A percentile compares a stretch with the other conserved stretches of the same genome.
Evolutionary conservation across 2,113 vertebrate species (phyloP).

Genomic region (Garra rufa): DNA sequence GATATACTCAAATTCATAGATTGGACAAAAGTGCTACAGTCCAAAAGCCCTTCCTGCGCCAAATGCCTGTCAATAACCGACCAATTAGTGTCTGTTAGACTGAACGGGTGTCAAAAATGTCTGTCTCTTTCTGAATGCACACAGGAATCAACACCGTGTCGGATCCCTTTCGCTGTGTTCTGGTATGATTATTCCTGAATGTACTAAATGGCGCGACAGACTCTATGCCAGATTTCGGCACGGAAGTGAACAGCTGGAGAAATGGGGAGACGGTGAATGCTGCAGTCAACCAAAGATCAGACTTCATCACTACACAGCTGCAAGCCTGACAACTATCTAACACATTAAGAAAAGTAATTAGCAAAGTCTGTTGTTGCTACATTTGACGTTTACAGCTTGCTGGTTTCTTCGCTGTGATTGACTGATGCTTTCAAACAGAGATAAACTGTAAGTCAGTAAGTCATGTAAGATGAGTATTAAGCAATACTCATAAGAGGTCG

Average conservation of each 20-base stretch:
- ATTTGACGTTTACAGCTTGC: neutral
- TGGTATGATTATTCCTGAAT: conserved; percentile 3
- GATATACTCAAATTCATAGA: neutral
- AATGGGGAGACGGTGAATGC: neutral
- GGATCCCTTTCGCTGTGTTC: neutral
- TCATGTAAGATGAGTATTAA: neutral
- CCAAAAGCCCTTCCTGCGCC: neutral
- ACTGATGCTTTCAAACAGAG: neutral
- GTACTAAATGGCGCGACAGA: neutral
- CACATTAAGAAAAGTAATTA: neutral
- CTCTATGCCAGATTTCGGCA: conserved; percentile 1
- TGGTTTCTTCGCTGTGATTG: neutral
- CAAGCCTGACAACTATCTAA: neutral
- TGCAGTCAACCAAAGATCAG: neutral
- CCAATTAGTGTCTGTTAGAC: neutral
- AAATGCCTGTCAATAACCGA: conserved; percentile 9
- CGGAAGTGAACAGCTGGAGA: neutral
- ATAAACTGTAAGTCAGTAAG: neutral
- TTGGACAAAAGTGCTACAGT: neutral
- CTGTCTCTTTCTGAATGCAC: neutral
- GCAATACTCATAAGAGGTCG: neutral
- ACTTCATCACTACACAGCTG: conserved; percentile 18
- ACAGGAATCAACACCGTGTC: neutral
- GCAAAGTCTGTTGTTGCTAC: neutral
- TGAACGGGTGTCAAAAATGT: conserved; percentile 1